Percentiles rank a stretch among this genome's conserved stretches.
Evolutionary conservation across 2,797 vertebrate species (phyloP).

Genomic region (Tauraco hartlaubi): DNA sequence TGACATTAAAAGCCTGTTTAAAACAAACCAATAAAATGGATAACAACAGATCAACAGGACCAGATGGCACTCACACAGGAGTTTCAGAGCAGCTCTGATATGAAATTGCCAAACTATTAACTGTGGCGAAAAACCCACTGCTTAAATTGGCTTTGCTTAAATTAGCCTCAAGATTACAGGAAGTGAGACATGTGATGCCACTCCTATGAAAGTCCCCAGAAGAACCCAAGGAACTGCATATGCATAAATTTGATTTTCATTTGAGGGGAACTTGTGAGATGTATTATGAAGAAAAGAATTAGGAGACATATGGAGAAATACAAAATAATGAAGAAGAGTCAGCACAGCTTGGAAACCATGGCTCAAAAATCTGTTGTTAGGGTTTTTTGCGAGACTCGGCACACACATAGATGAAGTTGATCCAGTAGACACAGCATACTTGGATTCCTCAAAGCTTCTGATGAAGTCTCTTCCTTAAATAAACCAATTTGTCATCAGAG

Average conservation of each 20-base stretch:
- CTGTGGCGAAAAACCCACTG: constrained; percentile 1
- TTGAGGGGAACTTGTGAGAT: background rate
- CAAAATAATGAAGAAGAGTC: background rate
- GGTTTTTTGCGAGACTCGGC: background rate
- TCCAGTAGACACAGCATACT: background rate
- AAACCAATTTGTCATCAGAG: background rate
- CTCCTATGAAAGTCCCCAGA: background rate
- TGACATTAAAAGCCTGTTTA: constrained; percentile 21
- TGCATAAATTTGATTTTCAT: background rate
- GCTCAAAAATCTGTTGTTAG: constrained; percentile 4
- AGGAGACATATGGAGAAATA: background rate
- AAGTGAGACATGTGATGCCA: background rate
- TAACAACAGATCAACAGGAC: constrained; percentile 43
- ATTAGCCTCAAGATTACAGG: constrained; percentile 38
- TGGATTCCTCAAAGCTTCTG: background rate
- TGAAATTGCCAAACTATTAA: constrained; percentile 59
- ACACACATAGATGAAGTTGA: background rate
- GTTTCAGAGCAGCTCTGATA: constrained; percentile 33
- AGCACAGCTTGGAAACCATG: background rate
- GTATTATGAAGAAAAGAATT: background rate
- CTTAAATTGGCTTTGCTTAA: constrained; percentile 36
- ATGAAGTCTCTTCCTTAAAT: background rate
- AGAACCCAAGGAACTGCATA: background rate
- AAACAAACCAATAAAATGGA: background rate
- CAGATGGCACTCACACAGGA: constrained; percentile 39